These are phyloP conservation scores for Buphagus erythrorhynchus DNA, from an alignment of 2,797 vertebrate species.

Conservation along the genomic window DNA sequence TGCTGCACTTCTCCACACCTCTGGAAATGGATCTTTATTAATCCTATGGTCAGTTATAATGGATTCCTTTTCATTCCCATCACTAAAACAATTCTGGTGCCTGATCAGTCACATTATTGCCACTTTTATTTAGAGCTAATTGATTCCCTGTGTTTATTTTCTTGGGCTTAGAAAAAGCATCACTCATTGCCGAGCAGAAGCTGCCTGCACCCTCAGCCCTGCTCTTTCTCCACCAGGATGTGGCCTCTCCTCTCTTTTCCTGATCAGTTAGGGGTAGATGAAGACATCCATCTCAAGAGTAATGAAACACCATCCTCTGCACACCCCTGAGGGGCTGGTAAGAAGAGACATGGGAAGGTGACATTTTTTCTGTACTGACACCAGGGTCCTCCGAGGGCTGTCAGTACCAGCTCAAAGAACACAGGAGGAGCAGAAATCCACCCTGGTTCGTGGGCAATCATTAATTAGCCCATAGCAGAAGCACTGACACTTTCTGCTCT, in stretches of 20 bases:
- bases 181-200: background rate
- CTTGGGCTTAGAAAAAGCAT: background rate
- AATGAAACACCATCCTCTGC: background rate
- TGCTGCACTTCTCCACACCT: background rate
- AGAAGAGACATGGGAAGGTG: background rate
- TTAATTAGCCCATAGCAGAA: background rate
- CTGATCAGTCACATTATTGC: slow-evolving; percentile 48
- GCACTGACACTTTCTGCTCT: background rate
- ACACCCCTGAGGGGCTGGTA: background rate
- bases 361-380: background rate
- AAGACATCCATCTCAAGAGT: background rate
- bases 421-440: background rate
- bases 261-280: background rate
- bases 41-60: background rate
- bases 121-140: slow-evolving; percentile 57
- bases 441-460: background rate
- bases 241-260: background rate
- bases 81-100: slow-evolving; percentile 44
- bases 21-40: slow-evolving; percentile 35
- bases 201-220: background rate
- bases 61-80: slow-evolving; percentile 44
- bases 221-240: background rate
- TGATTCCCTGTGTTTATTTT: slow-evolving; percentile 54
- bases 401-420: background rate
- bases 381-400: background rate